Evolutionary conservation across 2,797 vertebrate genomes (phyloP).

Genomic region (Acipenser transmontanus): DNA sequence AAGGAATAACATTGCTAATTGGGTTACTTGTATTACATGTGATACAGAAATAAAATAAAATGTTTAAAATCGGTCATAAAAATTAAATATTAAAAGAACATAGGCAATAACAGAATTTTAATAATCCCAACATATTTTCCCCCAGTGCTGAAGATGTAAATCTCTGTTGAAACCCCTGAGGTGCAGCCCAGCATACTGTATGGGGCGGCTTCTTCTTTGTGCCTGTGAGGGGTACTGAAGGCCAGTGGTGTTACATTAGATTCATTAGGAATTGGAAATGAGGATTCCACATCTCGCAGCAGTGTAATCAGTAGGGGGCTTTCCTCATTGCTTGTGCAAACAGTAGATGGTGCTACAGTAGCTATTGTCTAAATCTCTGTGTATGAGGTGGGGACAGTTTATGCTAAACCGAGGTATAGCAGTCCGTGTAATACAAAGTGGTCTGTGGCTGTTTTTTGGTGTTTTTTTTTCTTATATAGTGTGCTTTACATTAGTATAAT

Average conservation of each 20-base stretch:
- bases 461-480: not conserved
- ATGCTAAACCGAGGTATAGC: too few species aligned
- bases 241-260: constrained; percentile 21
- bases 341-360: constrained; percentile 33
- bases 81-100: constrained; percentile 38
- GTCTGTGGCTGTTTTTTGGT: not conserved
- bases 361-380: constrained; percentile 1
- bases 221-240: constrained; percentile 23
- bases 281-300: constrained; percentile 21
- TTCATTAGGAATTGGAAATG: constrained; percentile 39
- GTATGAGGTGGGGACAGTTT: too few species aligned
- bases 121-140: constrained; percentile 37
- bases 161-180: constrained; percentile 27
- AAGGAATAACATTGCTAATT: too few species aligned
- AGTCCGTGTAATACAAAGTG: not conserved
- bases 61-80: constrained; percentile 27
- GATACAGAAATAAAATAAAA: constrained; percentile 21
- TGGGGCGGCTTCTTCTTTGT: constrained; percentile 11
- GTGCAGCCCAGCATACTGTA: constrained; percentile 22
- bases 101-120: constrained; percentile 38
- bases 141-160: constrained; percentile 35
- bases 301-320: constrained; percentile 10
- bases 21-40: not conserved
- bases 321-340: constrained; percentile 4
- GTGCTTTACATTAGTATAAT: too few species aligned